These are phyloP conservation scores for Drosophila kanapiae DNA, from an alignment of 1,140 invertebrate genomes.

Conservation along the genomic window DNA sequence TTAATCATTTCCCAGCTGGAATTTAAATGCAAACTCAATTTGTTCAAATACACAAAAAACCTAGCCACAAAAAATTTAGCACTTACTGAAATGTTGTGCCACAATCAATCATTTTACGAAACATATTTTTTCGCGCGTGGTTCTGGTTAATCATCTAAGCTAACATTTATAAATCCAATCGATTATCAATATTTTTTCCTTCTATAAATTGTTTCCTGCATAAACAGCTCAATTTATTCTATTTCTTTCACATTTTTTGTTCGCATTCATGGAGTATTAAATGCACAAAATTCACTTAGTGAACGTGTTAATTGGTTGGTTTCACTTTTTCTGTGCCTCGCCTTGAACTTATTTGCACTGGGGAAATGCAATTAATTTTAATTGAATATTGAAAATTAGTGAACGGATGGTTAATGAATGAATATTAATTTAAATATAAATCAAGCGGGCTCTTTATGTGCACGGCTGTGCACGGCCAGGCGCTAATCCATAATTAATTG, in stretches of 20 bases:
- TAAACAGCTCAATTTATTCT: conserved; percentile 6
- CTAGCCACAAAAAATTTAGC: background rate
- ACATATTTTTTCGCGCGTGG: background rate
- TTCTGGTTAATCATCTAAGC: background rate
- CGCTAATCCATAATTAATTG: conserved; percentile 56
- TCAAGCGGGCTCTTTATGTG: conserved; percentile 32
- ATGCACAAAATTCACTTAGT: conserved; percentile 11
- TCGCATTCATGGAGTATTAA: conserved; percentile 11
- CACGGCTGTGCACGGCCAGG: conserved; percentile 18
- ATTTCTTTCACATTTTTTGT: conserved; percentile 5
- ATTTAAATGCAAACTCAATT: background rate
- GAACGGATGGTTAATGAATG: conserved; percentile 45
- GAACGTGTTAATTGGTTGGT: conserved; percentile 41
- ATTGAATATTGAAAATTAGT: conserved; percentile 49
- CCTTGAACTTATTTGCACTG: conserved; percentile 32
- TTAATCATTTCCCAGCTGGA: background rate
- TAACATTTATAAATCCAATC: conserved; percentile 8
- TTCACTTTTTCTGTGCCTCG: conserved; percentile 16
- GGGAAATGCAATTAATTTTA: conserved; percentile 55
- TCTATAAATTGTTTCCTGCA: conserved; percentile 1
- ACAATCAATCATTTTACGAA: background rate
- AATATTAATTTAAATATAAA: conserved; percentile 51
- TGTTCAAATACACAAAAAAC: background rate
- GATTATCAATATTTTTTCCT: background rate
- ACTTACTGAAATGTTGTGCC: background rate